Conservation (phyloP, 1,140 invertebrate genomes). For the Anthonomus grandis region DNA sequence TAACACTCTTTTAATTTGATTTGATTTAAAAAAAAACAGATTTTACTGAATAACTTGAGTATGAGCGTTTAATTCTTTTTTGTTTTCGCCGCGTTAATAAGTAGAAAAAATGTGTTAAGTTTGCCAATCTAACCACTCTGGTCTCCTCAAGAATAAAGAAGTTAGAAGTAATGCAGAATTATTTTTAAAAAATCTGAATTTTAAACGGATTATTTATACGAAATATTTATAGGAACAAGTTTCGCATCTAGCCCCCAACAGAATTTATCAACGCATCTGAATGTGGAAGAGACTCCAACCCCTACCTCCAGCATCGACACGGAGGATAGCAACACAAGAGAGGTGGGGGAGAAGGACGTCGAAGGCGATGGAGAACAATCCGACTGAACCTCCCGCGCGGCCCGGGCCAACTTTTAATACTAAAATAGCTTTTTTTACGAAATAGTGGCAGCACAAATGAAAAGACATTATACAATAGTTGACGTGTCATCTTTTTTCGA, state of each 20-base stretch:
- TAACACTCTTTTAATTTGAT: too few relatives aligned
- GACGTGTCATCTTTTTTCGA: constrained; percentile 23
- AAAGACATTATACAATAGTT: too few relatives aligned
- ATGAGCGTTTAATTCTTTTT: too few relatives aligned
- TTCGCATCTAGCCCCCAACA: too few relatives aligned
- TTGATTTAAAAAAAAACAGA: too few relatives aligned
- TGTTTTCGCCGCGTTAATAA: too few relatives aligned
- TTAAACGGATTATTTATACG: neutral
- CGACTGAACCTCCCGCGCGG: constrained; percentile 48
- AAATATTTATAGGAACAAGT: too few relatives aligned
- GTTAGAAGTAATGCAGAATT: too few relatives aligned
- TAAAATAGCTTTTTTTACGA: constrained; percentile 27
- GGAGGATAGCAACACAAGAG: constrained; percentile 55
- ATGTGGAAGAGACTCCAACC: constrained; percentile 53
- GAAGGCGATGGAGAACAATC: constrained; percentile 61
- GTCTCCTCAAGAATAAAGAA: neutral
- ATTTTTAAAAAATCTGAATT: too few relatives aligned
- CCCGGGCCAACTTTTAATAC: constrained; percentile 36
- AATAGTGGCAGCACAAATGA: constrained; percentile 41
- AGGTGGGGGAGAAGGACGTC: constrained; percentile 55
- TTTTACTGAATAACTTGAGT: too few relatives aligned
- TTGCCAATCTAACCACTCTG: too few relatives aligned
- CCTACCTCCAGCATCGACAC: constrained; percentile 61
- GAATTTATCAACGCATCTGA: constrained; percentile 34
- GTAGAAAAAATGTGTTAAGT: too few relatives aligned